Percentiles rank a stretch among this genome's conserved stretches.
These are phyloP conservation scores for Ovis aries DNA, from an alignment of 2,113 vertebrate genomes.

Conservation along the genomic window ARS-UI_Ramb_v3.0 NC_056054.1:44569501-44570000, in stretches of 20 bases:
- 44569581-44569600: neutral
- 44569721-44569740: neutral
- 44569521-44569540: neutral
- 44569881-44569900: neutral
- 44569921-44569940: neutral
- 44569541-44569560: neutral
- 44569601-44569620: neutral
- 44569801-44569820: neutral
- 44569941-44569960: neutral
- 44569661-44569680: neutral
- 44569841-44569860: neutral
- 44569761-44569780: neutral
- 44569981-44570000: neutral
- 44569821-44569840: neutral
- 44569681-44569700: neutral
- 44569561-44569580: neutral
- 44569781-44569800: neutral
- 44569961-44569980: neutral
- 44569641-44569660: neutral
- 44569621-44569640: neutral
- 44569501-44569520: neutral
- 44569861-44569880: neutral
- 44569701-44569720: neutral
- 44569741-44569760: neutral
- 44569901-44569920: neutral